Conservation (phyloP, 2,113 vertebrate species). For the Poicephalus gulielmi region DNA sequence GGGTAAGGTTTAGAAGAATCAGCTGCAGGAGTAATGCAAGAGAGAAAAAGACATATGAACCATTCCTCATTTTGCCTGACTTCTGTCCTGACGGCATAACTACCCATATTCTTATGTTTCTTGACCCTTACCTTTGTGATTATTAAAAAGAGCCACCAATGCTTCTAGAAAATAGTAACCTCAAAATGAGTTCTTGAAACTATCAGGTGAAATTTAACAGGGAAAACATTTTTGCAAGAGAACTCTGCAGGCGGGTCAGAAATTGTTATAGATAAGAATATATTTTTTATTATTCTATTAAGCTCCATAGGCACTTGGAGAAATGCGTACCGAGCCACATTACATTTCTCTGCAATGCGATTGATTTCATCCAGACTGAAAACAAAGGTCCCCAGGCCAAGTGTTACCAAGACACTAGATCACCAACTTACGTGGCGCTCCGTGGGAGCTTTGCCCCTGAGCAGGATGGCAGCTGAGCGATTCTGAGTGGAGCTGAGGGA, state of each 20-base stretch:
- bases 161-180: not conserved
- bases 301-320: not conserved
- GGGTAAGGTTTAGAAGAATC: not conserved
- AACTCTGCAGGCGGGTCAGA: not conserved
- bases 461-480: not conserved
- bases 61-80: not conserved
- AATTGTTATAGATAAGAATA: not conserved
- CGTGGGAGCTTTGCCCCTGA: not conserved
- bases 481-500: not conserved
- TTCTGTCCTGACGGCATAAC: not conserved
- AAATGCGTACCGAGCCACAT: not conserved
- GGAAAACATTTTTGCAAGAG: not conserved
- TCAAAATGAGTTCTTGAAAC: not conserved
- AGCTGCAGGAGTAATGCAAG: not conserved
- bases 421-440: accelerated
- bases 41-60: not conserved
- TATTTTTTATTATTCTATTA: not conserved
- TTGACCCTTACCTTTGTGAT: not conserved
- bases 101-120: not conserved
- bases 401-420: not conserved
- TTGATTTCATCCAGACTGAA: not conserved
- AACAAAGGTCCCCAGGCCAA: not conserved
- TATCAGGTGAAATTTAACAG: not conserved
- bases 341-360: not conserved
- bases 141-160: not conserved